Base-by-base conservation (phyloP, 2,113 vertebrate species). In the Nothocercus nigrocapillus region DNA sequence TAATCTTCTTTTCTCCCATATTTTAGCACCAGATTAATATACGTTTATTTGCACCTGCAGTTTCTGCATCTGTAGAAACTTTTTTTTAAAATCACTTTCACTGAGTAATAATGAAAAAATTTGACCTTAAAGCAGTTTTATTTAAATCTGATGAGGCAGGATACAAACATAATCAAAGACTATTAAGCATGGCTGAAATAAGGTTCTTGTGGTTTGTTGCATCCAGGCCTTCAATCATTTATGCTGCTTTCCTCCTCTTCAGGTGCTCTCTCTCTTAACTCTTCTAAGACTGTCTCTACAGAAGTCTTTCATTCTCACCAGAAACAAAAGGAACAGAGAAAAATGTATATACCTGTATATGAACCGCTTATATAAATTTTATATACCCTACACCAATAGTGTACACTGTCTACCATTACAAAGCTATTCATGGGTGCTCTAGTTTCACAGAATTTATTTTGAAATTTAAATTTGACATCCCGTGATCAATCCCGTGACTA, bases 381-480 rank as follows among this genome's bases (percentile, higher is more conserved):
- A 51, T 36, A 34, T 27, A 12, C 5, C 4, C 10, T 49, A 49
- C 49, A 49, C 49, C 49, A 49, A 49, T 24, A 22, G 49, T 49
- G 24, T 22, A 70, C 44, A 11, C 16, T 69, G 32, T 49, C 67
- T 53, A 45, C 73, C 58, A 78, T 5, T 16, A 22, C 18, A 73
- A 54, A 80, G n/a, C 38, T 80, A 69, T 0, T 1, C 0, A 1
- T 4, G 64, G 49, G 24, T 47, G 73, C 6, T 1, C 36, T 30
- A 80, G 44, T 77, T 92, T 36, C 4, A 49, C 5, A 2, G 59
- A 70, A 92, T 67, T 53, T 38, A 59, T 62, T 53, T 0, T 69
- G 15, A 18, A 73, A 45, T 67, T 78, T 70, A 54, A 81, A 93
- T 59, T 19, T 22, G n/a, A 22, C 7, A 90, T 47, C 25, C 67